A percentile compares a stretch with the other conserved stretches of the same genome.
phyloP scores from a whole-genome alignment of 2,113 vertebrate species.

The Myotis davidii region DNA sequence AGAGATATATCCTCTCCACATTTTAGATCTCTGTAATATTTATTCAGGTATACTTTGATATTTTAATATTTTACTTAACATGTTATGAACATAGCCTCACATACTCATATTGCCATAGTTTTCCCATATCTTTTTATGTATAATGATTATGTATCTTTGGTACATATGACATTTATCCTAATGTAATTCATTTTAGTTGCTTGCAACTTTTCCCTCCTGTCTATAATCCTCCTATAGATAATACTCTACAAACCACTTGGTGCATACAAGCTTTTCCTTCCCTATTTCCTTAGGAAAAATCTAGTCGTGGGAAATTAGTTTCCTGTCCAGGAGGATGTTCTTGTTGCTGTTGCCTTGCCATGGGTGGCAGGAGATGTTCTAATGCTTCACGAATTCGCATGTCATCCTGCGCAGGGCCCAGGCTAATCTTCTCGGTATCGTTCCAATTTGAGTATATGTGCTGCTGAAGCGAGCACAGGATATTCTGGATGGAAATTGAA shows the following conservation, averaged over 20 bases:
- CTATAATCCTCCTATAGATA: neutral
- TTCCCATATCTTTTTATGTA: neutral
- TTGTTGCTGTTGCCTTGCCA: neutral
- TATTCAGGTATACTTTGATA: neutral
- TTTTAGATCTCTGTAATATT: slow-evolving; percentile 8
- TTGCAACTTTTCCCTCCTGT: neutral
- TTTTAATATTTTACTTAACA: slow-evolving; percentile 17
- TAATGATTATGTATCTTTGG: neutral
- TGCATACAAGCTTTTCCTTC: neutral
- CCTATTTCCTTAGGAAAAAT: slow-evolving; percentile 1
- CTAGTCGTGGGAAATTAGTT: neutral
- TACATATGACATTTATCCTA: neutral
- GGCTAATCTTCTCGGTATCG: neutral
- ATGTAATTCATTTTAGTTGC: neutral
- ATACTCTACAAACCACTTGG: neutral
- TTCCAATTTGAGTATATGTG: neutral
- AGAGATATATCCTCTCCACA: neutral
- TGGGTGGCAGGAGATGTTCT: neutral
- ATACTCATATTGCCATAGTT: neutral
- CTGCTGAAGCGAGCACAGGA: neutral
- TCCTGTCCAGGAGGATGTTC: neutral
- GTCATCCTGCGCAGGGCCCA: neutral
- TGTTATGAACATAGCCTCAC: neutral
- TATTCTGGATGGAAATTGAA: neutral
- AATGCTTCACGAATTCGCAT: neutral